phyloP scores from a whole-genome alignment of 2,888 invertebrate species.

The Syrphus vitripennis region DNA sequence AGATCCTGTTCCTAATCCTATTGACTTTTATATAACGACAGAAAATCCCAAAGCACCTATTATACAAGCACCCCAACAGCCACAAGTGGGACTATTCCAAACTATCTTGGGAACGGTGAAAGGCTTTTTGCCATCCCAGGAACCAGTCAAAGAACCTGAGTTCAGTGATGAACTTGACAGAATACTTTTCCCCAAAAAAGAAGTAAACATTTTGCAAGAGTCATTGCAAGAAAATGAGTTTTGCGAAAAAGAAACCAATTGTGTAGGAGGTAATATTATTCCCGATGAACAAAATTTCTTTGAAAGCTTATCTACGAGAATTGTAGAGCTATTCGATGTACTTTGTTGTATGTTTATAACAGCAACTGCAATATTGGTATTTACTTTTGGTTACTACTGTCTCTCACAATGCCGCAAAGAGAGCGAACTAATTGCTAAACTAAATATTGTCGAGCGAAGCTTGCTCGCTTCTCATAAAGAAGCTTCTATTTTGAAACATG shows the following conservation, averaged over 20 bases:
- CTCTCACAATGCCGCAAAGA: conserved; percentile 89
- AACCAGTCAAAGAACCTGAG: conserved; percentile 27
- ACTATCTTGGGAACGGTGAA: conserved; percentile 79
- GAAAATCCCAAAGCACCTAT: conserved; percentile 43
- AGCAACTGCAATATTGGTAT: conserved; percentile 87
- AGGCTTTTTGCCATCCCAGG: conserved; percentile 74
- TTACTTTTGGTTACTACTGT: conserved; percentile 89
- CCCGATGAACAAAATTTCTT: conserved; percentile 73
- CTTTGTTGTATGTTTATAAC: conserved; percentile 85
- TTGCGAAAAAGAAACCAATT: conserved; percentile 74
- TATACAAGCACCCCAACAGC: conserved; percentile 3
- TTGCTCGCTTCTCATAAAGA: conserved; percentile 85
- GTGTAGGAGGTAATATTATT: conserved; percentile 34
- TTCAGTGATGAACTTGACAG: conserved; percentile 74
- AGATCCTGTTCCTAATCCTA: not conserved
- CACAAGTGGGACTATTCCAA: conserved; percentile 75
- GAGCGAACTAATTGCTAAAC: conserved; percentile 86
- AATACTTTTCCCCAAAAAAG: conserved; percentile 74
- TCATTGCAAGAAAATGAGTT: conserved; percentile 68
- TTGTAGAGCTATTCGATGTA: conserved; percentile 81
- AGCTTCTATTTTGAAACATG: conserved; percentile 85
- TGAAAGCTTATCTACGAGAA: conserved; percentile 74
- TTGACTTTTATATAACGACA: conserved; percentile 45
- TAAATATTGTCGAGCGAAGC: conserved; percentile 85
- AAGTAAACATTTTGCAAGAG: not conserved